Conservation (phyloP, 2,888 invertebrate species). For the Electrophaes corylata region DNA sequence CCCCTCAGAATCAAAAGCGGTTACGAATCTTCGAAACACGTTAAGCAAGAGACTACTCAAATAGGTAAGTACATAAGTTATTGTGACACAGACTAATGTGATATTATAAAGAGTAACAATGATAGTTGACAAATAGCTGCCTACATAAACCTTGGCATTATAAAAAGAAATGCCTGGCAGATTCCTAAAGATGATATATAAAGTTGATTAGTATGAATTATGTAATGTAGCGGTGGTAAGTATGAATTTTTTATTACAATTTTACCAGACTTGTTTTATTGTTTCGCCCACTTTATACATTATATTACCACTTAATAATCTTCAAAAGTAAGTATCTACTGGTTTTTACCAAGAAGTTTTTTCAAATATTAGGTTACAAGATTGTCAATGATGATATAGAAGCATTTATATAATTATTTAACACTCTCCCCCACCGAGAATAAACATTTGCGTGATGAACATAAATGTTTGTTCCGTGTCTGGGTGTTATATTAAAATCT, state of each 20-base stretch:
- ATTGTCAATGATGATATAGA: no score
- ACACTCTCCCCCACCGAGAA: no score
- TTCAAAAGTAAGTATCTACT: no score
- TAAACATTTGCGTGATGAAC: no score
- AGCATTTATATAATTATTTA: no score
- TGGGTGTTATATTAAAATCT: no score
- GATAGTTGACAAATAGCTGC: slow-evolving; percentile 68
- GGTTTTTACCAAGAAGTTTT: no score
- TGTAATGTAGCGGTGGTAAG: neutral
- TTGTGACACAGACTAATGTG: slow-evolving; percentile 55
- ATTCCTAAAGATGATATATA: slow-evolving; percentile 72
- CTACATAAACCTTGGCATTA: slow-evolving; percentile 81
- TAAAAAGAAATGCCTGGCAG: slow-evolving; percentile 68
- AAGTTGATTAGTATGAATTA: slow-evolving; percentile 18
- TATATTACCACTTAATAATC: no score
- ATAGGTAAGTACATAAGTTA: slow-evolving; percentile 43
- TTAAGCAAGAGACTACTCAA: slow-evolving; percentile 18
- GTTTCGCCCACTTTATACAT: neutral
- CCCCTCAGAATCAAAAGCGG: no score
- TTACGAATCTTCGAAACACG: slow-evolving; percentile 22
- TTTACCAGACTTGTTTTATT: neutral
- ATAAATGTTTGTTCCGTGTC: no score
- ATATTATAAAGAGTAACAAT: slow-evolving; percentile 68
- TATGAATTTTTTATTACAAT: no score
- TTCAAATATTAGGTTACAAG: no score